Conservation (phyloP, 2,797 vertebrate genomes). For the Megalops cyprinoides region DNA sequence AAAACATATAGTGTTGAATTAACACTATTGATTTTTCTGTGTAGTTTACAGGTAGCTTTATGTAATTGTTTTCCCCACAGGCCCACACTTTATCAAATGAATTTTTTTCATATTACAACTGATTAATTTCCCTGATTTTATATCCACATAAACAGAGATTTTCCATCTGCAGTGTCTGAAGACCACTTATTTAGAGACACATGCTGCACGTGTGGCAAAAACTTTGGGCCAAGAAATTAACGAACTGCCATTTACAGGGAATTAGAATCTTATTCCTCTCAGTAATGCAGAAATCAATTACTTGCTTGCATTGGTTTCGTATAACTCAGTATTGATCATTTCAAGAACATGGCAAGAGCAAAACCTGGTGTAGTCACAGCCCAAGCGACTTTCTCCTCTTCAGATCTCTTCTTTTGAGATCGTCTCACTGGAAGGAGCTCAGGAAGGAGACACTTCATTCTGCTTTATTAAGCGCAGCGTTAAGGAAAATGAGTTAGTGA, state of each 20-base stretch:
- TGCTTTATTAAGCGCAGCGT: slow-evolving; percentile 30
- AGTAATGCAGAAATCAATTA: background rate
- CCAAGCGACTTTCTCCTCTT: background rate
- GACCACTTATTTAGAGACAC: background rate
- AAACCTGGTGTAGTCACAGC: too few species aligned
- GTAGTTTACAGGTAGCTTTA: too few species aligned
- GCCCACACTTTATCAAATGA: too few species aligned
- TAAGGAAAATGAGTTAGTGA: slow-evolving; percentile 27
- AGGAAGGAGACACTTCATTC: slow-evolving; percentile 34
- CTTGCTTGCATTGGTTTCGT: background rate
- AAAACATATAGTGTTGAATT: too few species aligned
- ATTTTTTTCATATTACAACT: background rate
- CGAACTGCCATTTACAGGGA: too few species aligned
- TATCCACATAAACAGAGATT: background rate
- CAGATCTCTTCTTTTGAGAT: background rate
- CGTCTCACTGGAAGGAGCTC: background rate
- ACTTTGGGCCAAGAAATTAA: background rate
- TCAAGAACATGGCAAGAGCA: too few species aligned
- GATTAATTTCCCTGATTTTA: background rate
- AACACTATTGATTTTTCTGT: too few species aligned
- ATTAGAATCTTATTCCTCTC: background rate
- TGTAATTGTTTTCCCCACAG: too few species aligned
- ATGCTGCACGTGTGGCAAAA: background rate
- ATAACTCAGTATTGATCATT: background rate
- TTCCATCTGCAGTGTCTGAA: background rate